Evolutionary conservation across 2,888 invertebrate species (phyloP).

Genomic region (Rhopalosiphum nymphaeae): DNA sequence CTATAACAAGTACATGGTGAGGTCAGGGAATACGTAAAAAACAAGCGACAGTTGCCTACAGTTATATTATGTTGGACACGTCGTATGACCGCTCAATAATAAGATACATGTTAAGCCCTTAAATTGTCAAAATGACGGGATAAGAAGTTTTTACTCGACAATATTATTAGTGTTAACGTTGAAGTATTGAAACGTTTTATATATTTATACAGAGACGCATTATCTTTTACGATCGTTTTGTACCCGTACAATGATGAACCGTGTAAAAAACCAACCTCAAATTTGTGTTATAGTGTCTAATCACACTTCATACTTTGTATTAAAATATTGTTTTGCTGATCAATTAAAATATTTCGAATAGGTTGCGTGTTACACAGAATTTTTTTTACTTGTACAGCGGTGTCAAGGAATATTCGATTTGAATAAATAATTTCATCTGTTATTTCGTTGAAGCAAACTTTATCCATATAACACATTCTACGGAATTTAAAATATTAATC

Average conservation of each 20-base stretch:
- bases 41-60: neutral
- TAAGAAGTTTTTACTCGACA: neutral
- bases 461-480: neutral
- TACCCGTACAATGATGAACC: neutral
- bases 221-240: neutral
- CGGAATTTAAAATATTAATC: neutral
- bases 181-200: neutral
- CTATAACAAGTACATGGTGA: neutral
- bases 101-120: neutral
- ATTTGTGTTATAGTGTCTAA: neutral
- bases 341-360: neutral
- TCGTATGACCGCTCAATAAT: neutral
- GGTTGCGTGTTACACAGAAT: neutral
- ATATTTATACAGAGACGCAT: neutral
- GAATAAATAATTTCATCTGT: neutral
- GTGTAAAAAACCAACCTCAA: neutral
- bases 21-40: neutral
- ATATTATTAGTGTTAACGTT: neutral
- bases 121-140: neutral
- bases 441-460: neutral
- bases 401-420: neutral
- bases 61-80: neutral
- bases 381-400: neutral
- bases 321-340: neutral
- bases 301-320: neutral